Conservation (phyloP, 2,113 vertebrate genomes). For the Neoarius graeffei region DNA sequence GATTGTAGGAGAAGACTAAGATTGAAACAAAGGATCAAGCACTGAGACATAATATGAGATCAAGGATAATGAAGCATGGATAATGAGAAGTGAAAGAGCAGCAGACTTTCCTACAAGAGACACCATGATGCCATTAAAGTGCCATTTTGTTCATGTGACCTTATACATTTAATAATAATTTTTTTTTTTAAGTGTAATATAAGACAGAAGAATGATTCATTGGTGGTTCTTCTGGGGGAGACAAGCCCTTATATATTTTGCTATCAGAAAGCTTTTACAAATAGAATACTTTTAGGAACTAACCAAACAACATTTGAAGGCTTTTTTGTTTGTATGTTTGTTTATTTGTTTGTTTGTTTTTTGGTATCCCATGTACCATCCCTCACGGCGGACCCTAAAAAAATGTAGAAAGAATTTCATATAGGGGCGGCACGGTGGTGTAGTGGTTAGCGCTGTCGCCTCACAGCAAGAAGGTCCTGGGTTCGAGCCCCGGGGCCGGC, state of each 20-base stretch:
- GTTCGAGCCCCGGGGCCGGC: no score
- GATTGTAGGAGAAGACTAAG: neutral
- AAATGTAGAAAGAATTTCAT: neutral
- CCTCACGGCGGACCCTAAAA: neutral
- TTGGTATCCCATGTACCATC: neutral
- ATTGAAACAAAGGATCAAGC: neutral
- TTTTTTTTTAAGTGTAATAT: no score
- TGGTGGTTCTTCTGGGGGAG: neutral
- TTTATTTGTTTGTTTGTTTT: neutral
- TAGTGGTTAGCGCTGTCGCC: no score
- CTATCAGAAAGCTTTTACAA: neutral
- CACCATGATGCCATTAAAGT: neutral
- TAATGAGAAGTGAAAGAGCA: neutral
- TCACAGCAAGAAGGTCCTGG: no score
- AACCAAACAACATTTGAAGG: neutral
- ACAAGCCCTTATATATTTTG: neutral
- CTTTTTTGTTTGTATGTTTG: neutral
- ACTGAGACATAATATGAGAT: neutral
- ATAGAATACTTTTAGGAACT: neutral
- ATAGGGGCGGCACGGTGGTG: no score
- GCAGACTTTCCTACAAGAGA: neutral
- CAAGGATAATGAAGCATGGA: neutral
- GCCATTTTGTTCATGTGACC: neutral
- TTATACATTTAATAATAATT: neutral
- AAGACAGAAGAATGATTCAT: neutral